Evolutionary conservation across 2,888 invertebrate species (phyloP).

Genomic region (Papilio gigon): DNA sequence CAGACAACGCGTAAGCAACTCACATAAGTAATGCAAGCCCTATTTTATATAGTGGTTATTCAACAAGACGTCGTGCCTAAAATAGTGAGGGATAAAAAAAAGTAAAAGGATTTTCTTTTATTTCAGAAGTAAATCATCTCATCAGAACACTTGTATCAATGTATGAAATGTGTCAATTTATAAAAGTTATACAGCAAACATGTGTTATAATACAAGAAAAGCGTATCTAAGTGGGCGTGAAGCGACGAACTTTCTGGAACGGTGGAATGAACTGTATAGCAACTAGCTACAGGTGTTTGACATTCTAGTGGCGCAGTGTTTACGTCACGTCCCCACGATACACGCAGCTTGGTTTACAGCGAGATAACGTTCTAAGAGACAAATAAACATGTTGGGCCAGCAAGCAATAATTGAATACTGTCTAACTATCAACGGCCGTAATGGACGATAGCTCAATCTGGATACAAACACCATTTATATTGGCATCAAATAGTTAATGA

Average conservation of each 20-base stretch:
- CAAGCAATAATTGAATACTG: neutral
- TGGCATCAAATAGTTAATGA: too few relatives aligned
- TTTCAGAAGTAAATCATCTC: neutral
- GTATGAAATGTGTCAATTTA: constrained; percentile 12
- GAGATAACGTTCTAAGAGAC: neutral
- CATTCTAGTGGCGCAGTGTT: constrained; percentile 16
- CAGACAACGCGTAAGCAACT: neutral
- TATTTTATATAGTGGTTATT: neutral
- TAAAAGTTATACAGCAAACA: neutral
- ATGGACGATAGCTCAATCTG: too few relatives aligned
- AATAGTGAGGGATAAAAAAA: neutral
- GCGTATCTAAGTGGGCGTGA: constrained; percentile 23
- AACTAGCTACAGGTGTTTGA: constrained; percentile 14
- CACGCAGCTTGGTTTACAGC: neutral
- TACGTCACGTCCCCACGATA: constrained; percentile 9
- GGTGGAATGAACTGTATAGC: constrained; percentile 19
- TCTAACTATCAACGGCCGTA: too few relatives aligned
- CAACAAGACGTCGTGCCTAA: neutral
- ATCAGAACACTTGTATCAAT: neutral
- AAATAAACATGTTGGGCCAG: neutral
- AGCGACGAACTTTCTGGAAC: constrained; percentile 23
- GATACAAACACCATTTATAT: too few relatives aligned
- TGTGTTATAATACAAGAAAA: constrained; percentile 11
- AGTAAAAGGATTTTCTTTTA: too few relatives aligned
- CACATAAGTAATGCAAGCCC: neutral